These are phyloP conservation scores for Drosophila ironensis DNA, from an alignment of 1,140 invertebrate species.

Conservation along the genomic window DNA sequence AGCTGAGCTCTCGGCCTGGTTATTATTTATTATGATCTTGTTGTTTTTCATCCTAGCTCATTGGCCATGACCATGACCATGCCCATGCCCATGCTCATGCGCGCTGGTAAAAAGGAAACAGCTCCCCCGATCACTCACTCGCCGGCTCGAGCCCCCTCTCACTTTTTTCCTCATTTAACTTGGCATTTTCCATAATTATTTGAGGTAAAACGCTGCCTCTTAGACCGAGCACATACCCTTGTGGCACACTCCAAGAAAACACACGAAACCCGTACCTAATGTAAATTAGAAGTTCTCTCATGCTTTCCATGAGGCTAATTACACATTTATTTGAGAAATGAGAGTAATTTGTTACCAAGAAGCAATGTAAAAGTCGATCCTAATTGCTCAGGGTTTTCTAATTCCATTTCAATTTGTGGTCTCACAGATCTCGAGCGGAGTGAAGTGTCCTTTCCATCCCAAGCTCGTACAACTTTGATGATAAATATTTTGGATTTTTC, in stretches of 20 bases:
- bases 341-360: too few species aligned
- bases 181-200: conserved; percentile 77
- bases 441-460: too few species aligned
- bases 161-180: conserved; percentile 31
- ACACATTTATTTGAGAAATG: neutral
- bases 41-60: conserved; percentile 78
- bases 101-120: conserved; percentile 61
- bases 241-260: conserved; percentile 5
- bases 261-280: neutral
- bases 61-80: conserved; percentile 63
- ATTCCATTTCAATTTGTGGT: too few species aligned
- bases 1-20: conserved; percentile 48
- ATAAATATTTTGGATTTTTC: too few species aligned
- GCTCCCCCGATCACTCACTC: conserved; percentile 26
- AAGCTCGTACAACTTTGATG: too few species aligned
- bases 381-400: too few species aligned
- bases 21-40: conserved; percentile 79
- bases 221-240: conserved; percentile 65
- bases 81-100: conserved; percentile 59
- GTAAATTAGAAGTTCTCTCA: neutral
- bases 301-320: neutral
- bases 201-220: conserved; percentile 64
- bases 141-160: conserved; percentile 1
- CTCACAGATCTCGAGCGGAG: too few species aligned
- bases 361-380: too few species aligned